These are phyloP conservation scores for Harpagoxenus sublaevis DNA, from an alignment of 2,888 invertebrate species.

Conservation along the genomic window DNA sequence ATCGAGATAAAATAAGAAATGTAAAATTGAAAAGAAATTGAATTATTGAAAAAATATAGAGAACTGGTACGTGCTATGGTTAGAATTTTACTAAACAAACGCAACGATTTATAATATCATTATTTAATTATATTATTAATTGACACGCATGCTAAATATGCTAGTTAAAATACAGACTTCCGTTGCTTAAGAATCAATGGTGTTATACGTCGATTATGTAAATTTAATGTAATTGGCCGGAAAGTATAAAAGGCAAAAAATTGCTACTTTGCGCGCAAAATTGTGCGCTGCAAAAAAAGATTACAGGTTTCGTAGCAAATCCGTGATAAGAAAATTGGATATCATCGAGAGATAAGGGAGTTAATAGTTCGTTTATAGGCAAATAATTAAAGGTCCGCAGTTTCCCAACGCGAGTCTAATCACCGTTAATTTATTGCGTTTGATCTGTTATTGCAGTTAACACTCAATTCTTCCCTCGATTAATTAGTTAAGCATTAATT, in stretches of 20 bases:
- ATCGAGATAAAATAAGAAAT: not conserved
- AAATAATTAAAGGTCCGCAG: conserved; percentile 13
- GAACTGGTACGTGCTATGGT: not conserved
- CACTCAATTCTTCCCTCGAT: conserved; percentile 1
- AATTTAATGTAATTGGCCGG: conserved; percentile 19
- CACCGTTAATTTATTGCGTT: not conserved
- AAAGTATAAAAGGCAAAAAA: conserved; percentile 20
- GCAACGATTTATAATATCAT: not conserved
- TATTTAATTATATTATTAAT: not conserved
- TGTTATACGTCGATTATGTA: conserved; percentile 18
- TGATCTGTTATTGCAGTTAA: conserved; percentile 1
- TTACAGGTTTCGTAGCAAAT: conserved; percentile 28
- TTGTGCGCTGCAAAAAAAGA: conserved; percentile 30
- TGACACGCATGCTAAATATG: not conserved
- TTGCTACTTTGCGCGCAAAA: conserved; percentile 1
- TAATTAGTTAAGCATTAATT: conserved; percentile 18
- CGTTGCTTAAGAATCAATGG: not conserved
- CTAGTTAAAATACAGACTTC: not conserved
- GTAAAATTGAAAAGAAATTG: not conserved
- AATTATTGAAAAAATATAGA: not conserved
- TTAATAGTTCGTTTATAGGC: conserved; percentile 2
- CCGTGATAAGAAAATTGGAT: conserved; percentile 10
- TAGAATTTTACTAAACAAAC: not conserved
- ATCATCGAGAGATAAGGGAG: conserved; percentile 32
- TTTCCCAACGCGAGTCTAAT: not conserved